Evolutionary conservation across 1,140 invertebrate species (phyloP), one percentile per base, ranked within the genome.

Genomic region (Hycleus phaleratus): DNA sequence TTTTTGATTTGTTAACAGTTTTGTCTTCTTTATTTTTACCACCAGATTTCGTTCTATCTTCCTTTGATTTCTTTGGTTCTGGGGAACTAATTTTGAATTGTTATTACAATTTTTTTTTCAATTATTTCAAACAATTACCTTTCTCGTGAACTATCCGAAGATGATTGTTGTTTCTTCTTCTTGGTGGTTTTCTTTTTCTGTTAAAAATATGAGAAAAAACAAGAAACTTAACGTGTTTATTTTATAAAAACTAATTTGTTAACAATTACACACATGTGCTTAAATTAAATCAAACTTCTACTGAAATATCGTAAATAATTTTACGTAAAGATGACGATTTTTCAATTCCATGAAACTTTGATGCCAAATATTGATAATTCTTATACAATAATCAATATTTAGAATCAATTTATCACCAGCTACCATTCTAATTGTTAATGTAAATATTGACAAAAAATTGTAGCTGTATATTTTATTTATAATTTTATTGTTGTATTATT

Each of bases 101-200:
- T 32, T 32, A 7, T 32, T 5, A 7, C 32, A 32, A 4, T 42
- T 8, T 42, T 10, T 42, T n/a, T 42, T 42, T 42, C 10, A 5
- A 42, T 42, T 42, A 10, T 7, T n/a, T n/a, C 3, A 1, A 6
- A 32, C 12, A 59, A 47, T 58, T 58, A 66, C 66, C 66, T 66
- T 52, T 60, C 62, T 45, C 54, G 38, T 6, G 61, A 63, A 60
- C 63, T 65, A 24, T 63, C 59, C 32, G 59, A 60, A 9, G 71
- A 71, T 48, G 71, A 76, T 55, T 71, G 38, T 39, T 39, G 75
- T 61, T 69, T 71, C 62, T 77, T 78, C 46, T 77, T 75, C 69
- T 75, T 75, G 59, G 69, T 67, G 57, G 71, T 68, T 63, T 75
- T 74, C 64, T 79, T 80, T 76, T 79, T 79, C 79, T 79, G 75